Percentiles rank a stretch among this genome's conserved stretches.
Conservation (phyloP, 2,888 invertebrate species). For the Drosophila birchii region DNA sequence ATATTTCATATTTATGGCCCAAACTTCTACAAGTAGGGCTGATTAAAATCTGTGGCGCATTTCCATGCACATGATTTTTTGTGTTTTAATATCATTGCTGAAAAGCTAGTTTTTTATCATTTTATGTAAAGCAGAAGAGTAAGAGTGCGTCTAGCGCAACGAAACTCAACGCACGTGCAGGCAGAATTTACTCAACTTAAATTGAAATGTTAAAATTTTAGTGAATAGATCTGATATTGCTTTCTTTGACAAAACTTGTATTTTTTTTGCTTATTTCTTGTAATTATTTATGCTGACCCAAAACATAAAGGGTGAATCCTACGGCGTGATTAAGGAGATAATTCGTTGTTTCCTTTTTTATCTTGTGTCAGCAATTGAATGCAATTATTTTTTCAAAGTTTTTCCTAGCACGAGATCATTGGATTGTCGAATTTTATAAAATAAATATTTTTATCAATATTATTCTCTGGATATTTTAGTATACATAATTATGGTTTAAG, state of each 20-base stretch:
- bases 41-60: conserved; percentile 4
- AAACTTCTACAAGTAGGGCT: neutral
- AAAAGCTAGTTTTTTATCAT: no score
- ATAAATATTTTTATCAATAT: neutral
- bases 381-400: neutral
- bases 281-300: neutral
- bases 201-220: neutral
- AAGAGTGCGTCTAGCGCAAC: neutral
- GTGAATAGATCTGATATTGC: neutral
- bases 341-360: neutral
- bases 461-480: neutral
- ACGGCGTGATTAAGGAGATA: neutral
- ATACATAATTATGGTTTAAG: neutral
- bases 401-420: neutral
- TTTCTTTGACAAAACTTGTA: neutral
- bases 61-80: conserved; percentile 1
- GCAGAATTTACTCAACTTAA: neutral
- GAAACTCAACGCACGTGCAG: neutral
- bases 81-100: neutral
- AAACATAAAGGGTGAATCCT: neutral
- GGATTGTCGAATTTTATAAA: neutral
- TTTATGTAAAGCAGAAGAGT: neutral
- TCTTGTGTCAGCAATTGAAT: neutral
- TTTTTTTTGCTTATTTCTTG: neutral
- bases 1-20: conserved; percentile 1